Conservation (phyloP, 1,140 invertebrate species). For the Pogonus chalceus region DNA sequence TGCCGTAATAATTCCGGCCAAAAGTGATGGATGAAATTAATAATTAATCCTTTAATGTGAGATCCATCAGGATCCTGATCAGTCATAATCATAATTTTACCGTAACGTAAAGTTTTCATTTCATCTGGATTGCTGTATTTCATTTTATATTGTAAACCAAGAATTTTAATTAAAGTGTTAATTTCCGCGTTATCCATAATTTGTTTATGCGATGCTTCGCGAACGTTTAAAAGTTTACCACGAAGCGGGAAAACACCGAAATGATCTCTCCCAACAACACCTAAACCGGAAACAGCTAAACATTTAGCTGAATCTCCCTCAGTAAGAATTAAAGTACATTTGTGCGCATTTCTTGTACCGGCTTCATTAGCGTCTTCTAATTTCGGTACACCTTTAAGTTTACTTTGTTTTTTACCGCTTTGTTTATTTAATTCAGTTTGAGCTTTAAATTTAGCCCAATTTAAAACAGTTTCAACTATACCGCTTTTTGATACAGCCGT, state of each 20-base stretch:
- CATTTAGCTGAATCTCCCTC: constrained; percentile 99
- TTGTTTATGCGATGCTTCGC: constrained; percentile 96
- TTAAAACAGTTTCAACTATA: constrained; percentile 83
- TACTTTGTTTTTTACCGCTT: constrained; percentile 81
- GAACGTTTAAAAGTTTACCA: constrained; percentile 97
- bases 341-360: constrained; percentile 76
- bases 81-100: constrained; percentile 99
- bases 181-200: constrained; percentile 98
- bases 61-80: constrained; percentile 99
- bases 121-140: constrained; percentile 87
- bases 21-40: constrained; percentile 98
- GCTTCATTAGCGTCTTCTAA: constrained; percentile 98
- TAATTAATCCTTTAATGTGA: constrained; percentile 97
- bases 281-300: constrained; percentile 91
- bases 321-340: constrained; percentile 94
- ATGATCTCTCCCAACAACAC: constrained; percentile 89
- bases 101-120: constrained; percentile 87
- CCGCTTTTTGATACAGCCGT: constrained; percentile 70
- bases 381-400: constrained; percentile 93
- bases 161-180: constrained; percentile 93
- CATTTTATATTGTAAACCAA: constrained; percentile 91
- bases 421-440: constrained; percentile 73
- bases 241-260: constrained; percentile 97
- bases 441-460: constrained; percentile 97
- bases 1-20: constrained; percentile 89